These are phyloP conservation scores for Trachops cirrhosus DNA, from an alignment of 2,797 vertebrate genomes.

Conservation along the genomic window DNA sequence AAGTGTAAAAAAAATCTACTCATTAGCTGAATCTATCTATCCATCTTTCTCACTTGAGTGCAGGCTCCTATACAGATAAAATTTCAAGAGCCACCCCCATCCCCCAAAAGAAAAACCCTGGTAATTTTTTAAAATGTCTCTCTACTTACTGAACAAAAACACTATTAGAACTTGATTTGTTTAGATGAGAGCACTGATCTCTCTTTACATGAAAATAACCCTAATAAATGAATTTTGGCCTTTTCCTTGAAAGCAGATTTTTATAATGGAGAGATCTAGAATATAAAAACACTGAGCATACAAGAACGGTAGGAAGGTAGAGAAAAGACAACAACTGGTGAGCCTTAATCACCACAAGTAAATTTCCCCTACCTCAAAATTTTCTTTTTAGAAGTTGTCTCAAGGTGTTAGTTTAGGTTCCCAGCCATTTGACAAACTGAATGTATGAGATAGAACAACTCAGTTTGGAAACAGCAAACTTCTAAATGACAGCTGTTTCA, in stretches of 20 bases:
- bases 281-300: neutral
- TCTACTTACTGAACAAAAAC: neutral
- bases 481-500: neutral
- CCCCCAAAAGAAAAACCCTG: neutral
- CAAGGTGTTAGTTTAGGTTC: neutral
- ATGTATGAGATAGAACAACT: neutral
- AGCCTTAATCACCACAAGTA: neutral
- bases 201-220: constrained; percentile 18
- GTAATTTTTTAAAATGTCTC: neutral
- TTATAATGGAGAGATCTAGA: neutral
- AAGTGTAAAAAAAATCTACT: neutral
- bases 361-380: neutral
- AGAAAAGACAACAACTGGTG: neutral
- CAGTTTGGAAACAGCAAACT: neutral
- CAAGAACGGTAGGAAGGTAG: neutral
- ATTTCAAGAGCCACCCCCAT: neutral
- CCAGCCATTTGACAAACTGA: neutral
- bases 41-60: neutral
- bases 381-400: neutral
- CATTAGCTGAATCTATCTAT: constrained; percentile 2
- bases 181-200: neutral
- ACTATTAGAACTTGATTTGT: constrained; percentile 33
- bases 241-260: neutral
- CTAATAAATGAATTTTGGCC: neutral
- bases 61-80: neutral